phyloP scores from a whole-genome alignment of 2,888 invertebrate genomes.

The Neoitamus cyanurus region DNA sequence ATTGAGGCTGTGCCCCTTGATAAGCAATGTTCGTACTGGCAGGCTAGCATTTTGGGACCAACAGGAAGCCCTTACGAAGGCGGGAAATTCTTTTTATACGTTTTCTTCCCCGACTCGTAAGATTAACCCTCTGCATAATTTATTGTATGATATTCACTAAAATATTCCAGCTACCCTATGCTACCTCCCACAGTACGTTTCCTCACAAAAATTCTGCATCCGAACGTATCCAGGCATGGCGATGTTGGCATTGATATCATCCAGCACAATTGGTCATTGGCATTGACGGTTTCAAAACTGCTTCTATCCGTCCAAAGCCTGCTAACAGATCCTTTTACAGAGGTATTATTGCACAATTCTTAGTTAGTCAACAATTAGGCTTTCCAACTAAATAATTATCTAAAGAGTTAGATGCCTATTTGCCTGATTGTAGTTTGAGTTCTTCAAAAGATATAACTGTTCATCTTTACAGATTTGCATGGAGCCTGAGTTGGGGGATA shows the following conservation, averaged over 20 bases:
- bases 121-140: conserved; percentile 53
- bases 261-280: conserved; percentile 96
- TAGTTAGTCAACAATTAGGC: too few species aligned
- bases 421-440: too few species aligned
- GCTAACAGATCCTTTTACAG: conserved; percentile 89
- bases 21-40: conserved; percentile 78
- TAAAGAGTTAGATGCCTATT: too few species aligned
- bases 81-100: conserved; percentile 89
- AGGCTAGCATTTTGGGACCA: conserved; percentile 92
- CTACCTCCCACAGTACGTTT: conserved; percentile 91
- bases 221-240: conserved; percentile 94
- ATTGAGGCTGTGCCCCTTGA: conserved; percentile 66
- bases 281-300: conserved; percentile 89
- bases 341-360: too few species aligned
- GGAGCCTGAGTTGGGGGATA: conserved; percentile 85
- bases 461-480: conserved; percentile 77
- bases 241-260: conserved; percentile 96
- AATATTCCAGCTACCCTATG: conserved; percentile 81
- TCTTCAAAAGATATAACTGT: too few species aligned
- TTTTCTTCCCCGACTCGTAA: conserved; percentile 86
- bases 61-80: conserved; percentile 94
- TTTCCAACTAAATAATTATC: too few species aligned
- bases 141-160: not conserved
- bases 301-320: conserved; percentile 89
- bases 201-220: conserved; percentile 92